Percentiles rank a stretch among this genome's conserved stretches.
These are phyloP conservation scores for sheep (Ovis aries) DNA, from an alignment of 2,113 vertebrate genomes.

Conservation along the genomic window ARS-UI_Ramb_v3.0 NC_056072.1:57461501-57462000, in stretches of 20 bases:
- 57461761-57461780: not conserved
- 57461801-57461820: not conserved
- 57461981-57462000: slow-evolving; percentile 35
- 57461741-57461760: not conserved
- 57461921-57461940: slow-evolving; percentile 32
- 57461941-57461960: slow-evolving; percentile 49
- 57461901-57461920: not conserved
- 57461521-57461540: not conserved
- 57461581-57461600: not conserved
- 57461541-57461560: not conserved
- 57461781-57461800: not conserved
- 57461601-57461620: not conserved
- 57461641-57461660: not conserved
- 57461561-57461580: not conserved
- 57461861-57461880: not conserved
- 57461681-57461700: not conserved
- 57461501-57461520: not conserved
- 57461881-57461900: not conserved
- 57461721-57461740: not conserved
- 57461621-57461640: not conserved
- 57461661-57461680: not conserved
- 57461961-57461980: slow-evolving; percentile 49
- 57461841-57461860: not conserved
- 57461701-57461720: fast-evolving
- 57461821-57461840: slow-evolving; percentile 52